Conservation (phyloP, 2,113 vertebrate species). For the Eulemur rufifrons region DNA sequence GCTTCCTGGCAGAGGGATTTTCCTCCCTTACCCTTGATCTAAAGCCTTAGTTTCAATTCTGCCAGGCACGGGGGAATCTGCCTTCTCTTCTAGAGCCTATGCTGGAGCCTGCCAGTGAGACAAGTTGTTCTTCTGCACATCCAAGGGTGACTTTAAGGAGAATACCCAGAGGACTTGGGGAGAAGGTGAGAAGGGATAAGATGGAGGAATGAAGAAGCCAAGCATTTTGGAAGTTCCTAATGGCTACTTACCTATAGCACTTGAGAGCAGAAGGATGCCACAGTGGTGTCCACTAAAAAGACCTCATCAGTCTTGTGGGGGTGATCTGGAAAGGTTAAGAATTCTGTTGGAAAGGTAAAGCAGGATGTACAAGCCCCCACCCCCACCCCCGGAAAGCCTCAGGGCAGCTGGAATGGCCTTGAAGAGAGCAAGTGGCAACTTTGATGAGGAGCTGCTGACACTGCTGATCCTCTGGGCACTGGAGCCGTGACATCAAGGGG, state of each 20-base stretch:
- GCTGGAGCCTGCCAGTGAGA: neutral
- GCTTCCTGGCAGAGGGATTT: neutral
- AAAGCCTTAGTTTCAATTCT: conserved; percentile 18
- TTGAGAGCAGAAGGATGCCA: neutral
- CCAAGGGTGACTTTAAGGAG: neutral
- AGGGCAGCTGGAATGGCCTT: neutral
- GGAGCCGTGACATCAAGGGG: neutral
- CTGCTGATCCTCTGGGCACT: conserved; percentile 6
- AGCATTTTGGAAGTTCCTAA: neutral
- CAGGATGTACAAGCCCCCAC: neutral
- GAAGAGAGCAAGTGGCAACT: conserved; percentile 53
- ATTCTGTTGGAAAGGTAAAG: neutral
- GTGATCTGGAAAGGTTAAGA: neutral
- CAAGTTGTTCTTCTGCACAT: neutral
- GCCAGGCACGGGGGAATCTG: neutral
- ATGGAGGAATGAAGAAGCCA: neutral
- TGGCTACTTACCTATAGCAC: neutral
- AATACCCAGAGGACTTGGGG: conserved; percentile 9
- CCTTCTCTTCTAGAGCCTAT: neutral
- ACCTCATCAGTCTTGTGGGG: neutral
- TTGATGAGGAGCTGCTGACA: conserved; percentile 30
- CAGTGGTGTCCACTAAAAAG: neutral
- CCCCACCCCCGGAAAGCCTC: neutral
- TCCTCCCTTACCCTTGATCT: neutral
- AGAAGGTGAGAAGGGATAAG: conserved; percentile 29